Evolutionary conservation across 1,140 invertebrate species (phyloP).

Genomic region (Lepeophtheirus salmonis): DNA sequence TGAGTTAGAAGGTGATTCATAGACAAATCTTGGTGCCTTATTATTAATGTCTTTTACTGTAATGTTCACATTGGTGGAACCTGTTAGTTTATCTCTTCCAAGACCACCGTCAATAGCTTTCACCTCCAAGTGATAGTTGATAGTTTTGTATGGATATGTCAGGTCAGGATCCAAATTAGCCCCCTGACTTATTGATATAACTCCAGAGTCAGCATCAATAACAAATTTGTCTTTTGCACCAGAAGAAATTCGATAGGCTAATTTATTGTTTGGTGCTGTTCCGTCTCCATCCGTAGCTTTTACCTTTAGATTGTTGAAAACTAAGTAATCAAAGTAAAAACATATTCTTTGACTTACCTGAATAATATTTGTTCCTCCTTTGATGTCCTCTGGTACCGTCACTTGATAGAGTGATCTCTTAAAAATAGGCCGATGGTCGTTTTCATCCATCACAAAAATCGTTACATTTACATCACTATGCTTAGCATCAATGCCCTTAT

Average conservation of each 20-base stretch:
- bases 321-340: slow-evolving; percentile 16
- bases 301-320: too few relatives aligned
- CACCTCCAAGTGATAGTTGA: slow-evolving; percentile 30
- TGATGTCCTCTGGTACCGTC: slow-evolving; percentile 57
- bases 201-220: slow-evolving; percentile 57
- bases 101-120: slow-evolving; percentile 67
- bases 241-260: slow-evolving; percentile 66
- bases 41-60: slow-evolving; percentile 77
- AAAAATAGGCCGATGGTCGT: slow-evolving; percentile 65
- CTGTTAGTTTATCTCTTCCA: slow-evolving; percentile 43
- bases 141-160: slow-evolving; percentile 46
- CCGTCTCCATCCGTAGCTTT: slow-evolving; percentile 62
- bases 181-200: slow-evolving; percentile 61
- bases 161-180: slow-evolving; percentile 71
- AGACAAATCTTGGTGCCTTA: slow-evolving; percentile 55
- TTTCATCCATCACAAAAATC: slow-evolving; percentile 65
- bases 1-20: slow-evolving; percentile 36
- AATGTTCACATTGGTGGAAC: slow-evolving; percentile 47
- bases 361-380: slow-evolving; percentile 52
- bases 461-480: slow-evolving; percentile 49
- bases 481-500: slow-evolving; percentile 53
- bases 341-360: slow-evolving; percentile 35
- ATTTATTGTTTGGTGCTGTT: slow-evolving; percentile 59
- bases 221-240: slow-evolving; percentile 81
- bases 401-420: slow-evolving; percentile 47